phyloP scores from a whole-genome alignment of 1,140 invertebrate genomes.

The Plectus sambesii region DNA sequence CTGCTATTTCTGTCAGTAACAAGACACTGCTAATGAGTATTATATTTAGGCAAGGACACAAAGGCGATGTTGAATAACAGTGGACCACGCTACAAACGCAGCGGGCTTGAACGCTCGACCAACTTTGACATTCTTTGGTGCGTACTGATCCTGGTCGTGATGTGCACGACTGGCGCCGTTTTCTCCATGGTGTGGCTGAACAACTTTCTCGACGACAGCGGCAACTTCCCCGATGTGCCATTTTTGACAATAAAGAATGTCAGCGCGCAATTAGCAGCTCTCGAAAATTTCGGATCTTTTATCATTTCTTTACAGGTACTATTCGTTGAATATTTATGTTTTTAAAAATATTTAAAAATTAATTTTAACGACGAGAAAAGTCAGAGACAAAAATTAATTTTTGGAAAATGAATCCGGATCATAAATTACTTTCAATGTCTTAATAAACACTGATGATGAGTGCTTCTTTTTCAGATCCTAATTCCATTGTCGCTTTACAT shows the following conservation, averaged over 20 bases:
- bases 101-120: slow-evolving; percentile 77
- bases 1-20: too few species aligned
- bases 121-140: slow-evolving; percentile 93
- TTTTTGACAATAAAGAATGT: slow-evolving; percentile 27
- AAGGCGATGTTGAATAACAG: slow-evolving; percentile 96
- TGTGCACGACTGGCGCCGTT: slow-evolving; percentile 78
- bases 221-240: slow-evolving; percentile 32
- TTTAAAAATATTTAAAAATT: too few species aligned
- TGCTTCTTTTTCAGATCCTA: slow-evolving; percentile 60
- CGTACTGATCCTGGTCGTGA: slow-evolving; percentile 74
- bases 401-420: too few species aligned
- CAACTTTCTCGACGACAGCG: slow-evolving; percentile 2
- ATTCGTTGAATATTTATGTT: too few species aligned
- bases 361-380: too few species aligned
- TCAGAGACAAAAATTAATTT: too few species aligned
- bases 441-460: neutral
- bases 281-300: slow-evolving; percentile 84
- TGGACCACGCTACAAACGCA: slow-evolving; percentile 84
- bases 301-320: slow-evolving; percentile 84
- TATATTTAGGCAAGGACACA: slow-evolving; percentile 86
- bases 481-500: slow-evolving; percentile 93
- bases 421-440: too few species aligned
- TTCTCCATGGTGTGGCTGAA: slow-evolving; percentile 26
- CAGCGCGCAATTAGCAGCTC: slow-evolving; percentile 58
- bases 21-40: too few species aligned